Evolutionary conservation across 2,113 vertebrate species (phyloP).

Genomic region (Labeo catla): DNA sequence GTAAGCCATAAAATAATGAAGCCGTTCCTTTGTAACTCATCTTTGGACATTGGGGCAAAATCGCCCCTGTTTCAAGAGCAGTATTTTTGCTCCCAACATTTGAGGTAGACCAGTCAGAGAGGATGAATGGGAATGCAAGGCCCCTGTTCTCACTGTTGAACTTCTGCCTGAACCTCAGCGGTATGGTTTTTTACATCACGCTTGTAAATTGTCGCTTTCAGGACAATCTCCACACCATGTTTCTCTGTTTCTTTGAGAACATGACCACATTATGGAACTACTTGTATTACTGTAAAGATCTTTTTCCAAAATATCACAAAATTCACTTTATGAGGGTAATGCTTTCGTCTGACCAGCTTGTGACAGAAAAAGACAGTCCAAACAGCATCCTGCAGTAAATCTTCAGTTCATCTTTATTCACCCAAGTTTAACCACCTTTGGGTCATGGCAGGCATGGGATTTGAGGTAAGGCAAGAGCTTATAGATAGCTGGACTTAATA

Average conservation of each 20-base stretch:
- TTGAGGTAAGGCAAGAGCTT: conserved; percentile 20
- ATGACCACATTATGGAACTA: conserved; percentile 30
- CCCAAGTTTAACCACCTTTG: conserved; percentile 3
- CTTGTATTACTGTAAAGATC: background rate
- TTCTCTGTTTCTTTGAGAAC: conserved; percentile 3
- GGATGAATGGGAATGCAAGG: conserved; percentile 60
- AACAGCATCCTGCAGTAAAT: conserved; percentile 58
- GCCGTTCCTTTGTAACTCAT: conserved; percentile 60
- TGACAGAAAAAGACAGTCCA: conserved; percentile 52
- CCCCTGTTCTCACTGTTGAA: conserved; percentile 50
- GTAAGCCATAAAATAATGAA: conserved; percentile 53
- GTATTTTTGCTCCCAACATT: conserved; percentile 55
- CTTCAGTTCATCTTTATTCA: conserved; percentile 76
- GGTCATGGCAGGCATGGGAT: background rate
- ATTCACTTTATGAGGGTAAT: conserved; percentile 54
- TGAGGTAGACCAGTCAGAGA: conserved; percentile 46
- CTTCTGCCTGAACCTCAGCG: conserved; percentile 52
- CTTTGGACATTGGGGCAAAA: conserved; percentile 60
- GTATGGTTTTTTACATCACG: conserved; percentile 50
- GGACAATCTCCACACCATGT: conserved; percentile 27
- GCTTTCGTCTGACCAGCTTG: conserved; percentile 62
- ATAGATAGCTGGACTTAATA: conserved; percentile 22
- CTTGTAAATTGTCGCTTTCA: conserved; percentile 49
- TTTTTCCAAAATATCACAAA: background rate
- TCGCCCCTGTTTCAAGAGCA: conserved; percentile 52